Evolutionary conservation across 2,797 vertebrate genomes (phyloP).

Genomic region (Tolypeutes matacus): DNA sequence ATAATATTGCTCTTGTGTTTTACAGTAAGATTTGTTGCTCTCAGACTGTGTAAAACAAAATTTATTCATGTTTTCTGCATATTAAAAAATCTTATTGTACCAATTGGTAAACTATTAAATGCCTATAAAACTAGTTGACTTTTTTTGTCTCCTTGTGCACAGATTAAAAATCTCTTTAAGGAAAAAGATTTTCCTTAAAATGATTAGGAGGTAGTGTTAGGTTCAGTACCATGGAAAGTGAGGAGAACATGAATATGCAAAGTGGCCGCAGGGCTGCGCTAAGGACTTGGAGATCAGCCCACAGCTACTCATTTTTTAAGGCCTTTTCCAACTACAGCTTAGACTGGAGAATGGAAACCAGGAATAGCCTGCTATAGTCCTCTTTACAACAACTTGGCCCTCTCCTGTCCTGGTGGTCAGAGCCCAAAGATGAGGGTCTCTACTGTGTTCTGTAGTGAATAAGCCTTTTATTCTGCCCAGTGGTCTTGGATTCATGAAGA

Average conservation of each 20-base stretch:
- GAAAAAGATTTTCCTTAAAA: too few relatives aligned
- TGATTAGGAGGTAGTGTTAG: not conserved
- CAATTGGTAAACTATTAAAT: constrained; percentile 95
- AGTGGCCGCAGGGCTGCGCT: not conserved
- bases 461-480: not conserved
- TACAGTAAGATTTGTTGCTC: constrained; percentile 94
- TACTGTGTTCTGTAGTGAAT: not conserved
- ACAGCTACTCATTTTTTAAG: not conserved
- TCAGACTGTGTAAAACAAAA: constrained; percentile 94
- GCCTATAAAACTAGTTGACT: constrained; percentile 91
- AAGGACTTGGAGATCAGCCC: not conserved
- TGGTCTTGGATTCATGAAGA: not conserved
- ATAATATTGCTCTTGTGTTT: constrained; percentile 94
- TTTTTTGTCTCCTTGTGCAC: constrained; percentile 81
- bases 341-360: not conserved
- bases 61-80: constrained; percentile 95
- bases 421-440: not conserved
- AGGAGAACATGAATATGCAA: not conserved
- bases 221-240: not conserved
- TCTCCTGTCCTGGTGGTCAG: not conserved
- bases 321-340: not conserved
- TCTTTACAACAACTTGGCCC: not conserved
- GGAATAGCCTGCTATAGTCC: not conserved
- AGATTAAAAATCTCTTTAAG: constrained; percentile 70
- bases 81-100: constrained; percentile 95